A percentile compares a stretch with the other conserved stretches of the same genome.
These are phyloP conservation scores for Hyles vespertilio DNA, from an alignment of 1,140 invertebrate genomes.

Conservation along the genomic window DNA sequence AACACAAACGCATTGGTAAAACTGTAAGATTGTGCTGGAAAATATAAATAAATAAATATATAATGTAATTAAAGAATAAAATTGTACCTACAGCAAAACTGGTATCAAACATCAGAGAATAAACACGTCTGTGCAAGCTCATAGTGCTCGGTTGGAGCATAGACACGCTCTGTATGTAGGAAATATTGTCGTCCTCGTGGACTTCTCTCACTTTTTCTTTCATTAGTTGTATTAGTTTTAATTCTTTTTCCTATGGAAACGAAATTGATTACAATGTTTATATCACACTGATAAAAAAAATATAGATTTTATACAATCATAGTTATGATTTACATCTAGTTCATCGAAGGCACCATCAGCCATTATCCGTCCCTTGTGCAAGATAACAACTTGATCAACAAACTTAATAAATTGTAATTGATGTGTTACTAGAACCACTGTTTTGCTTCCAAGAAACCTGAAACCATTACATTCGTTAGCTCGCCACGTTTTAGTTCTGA, in stretches of 20 bases:
- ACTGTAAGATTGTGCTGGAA: not conserved
- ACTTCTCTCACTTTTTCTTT: constrained; percentile 50
- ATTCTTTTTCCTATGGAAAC: constrained; percentile 38
- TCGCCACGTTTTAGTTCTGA: not conserved
- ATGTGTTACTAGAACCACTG: constrained; percentile 88
- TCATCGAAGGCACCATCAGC: constrained; percentile 53
- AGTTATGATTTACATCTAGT: constrained; percentile 40
- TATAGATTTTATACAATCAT: not conserved
- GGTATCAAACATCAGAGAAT: constrained; percentile 46
- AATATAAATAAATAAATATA: not conserved
- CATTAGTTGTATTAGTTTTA: constrained; percentile 57
- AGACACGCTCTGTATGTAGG: constrained; percentile 25
- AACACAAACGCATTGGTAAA: too few relatives aligned
- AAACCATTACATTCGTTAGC: not conserved
- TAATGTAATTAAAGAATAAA: not conserved
- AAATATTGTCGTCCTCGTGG: constrained; percentile 36
- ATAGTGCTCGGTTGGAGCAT: constrained; percentile 37
- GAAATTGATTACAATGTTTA: constrained; percentile 1
- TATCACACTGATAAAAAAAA: not conserved
- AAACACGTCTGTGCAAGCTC: constrained; percentile 44
- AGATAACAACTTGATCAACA: constrained; percentile 84
- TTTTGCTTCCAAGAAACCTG: constrained; percentile 82
- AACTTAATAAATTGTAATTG: constrained; percentile 87
- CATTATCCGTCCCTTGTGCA: constrained; percentile 77
- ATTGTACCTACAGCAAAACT: constrained; percentile 32